Percentiles rank a stretch among this genome's conserved stretches.
These are phyloP conservation scores for Datnioides undecimradiatus DNA, from an alignment of 2,113 vertebrate species.

Conservation along the genomic window DNA sequence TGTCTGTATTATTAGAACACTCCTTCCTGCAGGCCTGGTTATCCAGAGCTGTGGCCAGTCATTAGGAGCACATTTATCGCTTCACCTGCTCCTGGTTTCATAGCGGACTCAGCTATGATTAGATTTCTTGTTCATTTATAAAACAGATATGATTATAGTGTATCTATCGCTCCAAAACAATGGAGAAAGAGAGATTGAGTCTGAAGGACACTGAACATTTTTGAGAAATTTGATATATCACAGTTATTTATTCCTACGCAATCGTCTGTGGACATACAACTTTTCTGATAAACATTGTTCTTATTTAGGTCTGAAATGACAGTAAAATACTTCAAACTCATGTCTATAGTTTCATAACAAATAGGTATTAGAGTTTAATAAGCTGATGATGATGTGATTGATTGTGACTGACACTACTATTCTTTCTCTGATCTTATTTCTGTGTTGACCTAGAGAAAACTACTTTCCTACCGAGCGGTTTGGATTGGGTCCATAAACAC, in stretches of 20 bases:
- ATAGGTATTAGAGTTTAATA: not conserved
- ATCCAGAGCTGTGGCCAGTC: not conserved
- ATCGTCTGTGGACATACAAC: constrained; percentile 12
- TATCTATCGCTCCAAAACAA: not conserved
- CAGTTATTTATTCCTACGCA: constrained; percentile 33
- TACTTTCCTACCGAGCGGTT: constrained; percentile 5
- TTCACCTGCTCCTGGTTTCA: not conserved
- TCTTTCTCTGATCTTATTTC: not conserved
- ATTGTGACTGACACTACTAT: not conserved
- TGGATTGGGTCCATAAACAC: constrained; percentile 55
- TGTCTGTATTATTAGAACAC: not conserved
- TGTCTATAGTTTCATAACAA: not conserved
- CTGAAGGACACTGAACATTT: not conserved
- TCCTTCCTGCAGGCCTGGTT: not conserved
- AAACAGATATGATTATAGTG: not conserved
- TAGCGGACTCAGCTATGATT: not conserved
- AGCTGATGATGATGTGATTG: constrained; percentile 3
- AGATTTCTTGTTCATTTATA: not conserved
- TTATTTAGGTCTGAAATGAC: constrained; percentile 13
- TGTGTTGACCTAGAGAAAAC: not conserved
- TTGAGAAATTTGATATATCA: constrained; percentile 18
- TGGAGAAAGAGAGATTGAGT: not conserved
- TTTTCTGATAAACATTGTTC: constrained; percentile 29
- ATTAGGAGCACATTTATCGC: not conserved
- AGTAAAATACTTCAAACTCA: constrained; percentile 4